These are phyloP conservation scores for Montipora capitata DNA, from an alignment of 92 coral and sea anemone species.

Conservation along the genomic window DNA sequence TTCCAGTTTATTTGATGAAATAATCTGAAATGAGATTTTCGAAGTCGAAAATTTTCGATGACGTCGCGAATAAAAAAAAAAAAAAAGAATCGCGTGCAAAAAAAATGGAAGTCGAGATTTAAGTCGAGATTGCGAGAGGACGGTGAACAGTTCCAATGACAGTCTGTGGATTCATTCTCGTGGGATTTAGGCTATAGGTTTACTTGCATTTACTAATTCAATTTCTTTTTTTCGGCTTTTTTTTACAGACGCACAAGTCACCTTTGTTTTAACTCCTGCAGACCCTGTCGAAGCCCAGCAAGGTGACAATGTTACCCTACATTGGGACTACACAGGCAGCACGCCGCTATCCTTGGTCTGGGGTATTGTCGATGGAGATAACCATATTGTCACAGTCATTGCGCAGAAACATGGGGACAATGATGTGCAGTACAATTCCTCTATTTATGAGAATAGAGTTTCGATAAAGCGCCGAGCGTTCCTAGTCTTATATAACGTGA, in stretches of 20 bases:
- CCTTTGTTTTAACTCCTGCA: slow-evolving; percentile 63
- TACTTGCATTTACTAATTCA: too few species aligned
- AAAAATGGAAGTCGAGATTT: too few species aligned
- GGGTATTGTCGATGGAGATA: slow-evolving; percentile 46
- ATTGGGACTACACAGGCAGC: slow-evolving; percentile 70
- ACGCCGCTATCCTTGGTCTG: slow-evolving; percentile 38
- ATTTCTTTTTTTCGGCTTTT: neutral
- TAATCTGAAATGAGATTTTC: too few species aligned
- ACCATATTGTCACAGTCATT: slow-evolving; percentile 38
- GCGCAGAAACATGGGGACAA: slow-evolving; percentile 59
- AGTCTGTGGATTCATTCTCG: too few species aligned
- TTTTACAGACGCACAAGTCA: slow-evolving; percentile 43
- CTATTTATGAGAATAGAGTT: slow-evolving; percentile 28
- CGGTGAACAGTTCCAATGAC: too few species aligned
- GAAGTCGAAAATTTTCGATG: too few species aligned
- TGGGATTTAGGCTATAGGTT: too few species aligned
- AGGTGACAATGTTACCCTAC: slow-evolving; percentile 52
- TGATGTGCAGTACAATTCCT: slow-evolving; percentile 27
- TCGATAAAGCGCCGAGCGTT: slow-evolving; percentile 32
- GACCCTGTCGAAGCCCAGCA: slow-evolving; percentile 50
- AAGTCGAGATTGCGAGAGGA: too few species aligned
- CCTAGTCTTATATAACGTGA: slow-evolving; percentile 24
- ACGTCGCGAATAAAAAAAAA: too few species aligned
- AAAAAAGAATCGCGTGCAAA: too few species aligned
- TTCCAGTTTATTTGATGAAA: too few species aligned